Base-by-base conservation (phyloP, 2,113 vertebrate genomes). In the Kryptolebias marmoratus region DNA sequence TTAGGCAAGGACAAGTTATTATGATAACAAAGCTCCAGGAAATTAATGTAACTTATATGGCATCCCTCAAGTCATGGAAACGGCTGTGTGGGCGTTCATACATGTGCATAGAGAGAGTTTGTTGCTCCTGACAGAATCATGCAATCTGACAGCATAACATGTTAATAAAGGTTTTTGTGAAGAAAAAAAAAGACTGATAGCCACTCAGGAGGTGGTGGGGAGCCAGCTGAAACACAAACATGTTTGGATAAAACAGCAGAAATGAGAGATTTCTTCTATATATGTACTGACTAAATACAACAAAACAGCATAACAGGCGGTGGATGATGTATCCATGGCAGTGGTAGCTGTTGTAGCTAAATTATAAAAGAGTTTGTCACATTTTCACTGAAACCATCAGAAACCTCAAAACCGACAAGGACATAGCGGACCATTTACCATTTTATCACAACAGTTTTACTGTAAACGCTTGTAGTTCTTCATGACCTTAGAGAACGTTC, bases 81-180 rank as follows among this genome's bases (percentile, higher is more conserved):
- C 45, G 16, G n/a, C 11, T 44, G 22, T 48, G 31, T 49, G 32
- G 39, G 10, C 48, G 59, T 42, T 5, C 8, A 16, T 77, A 12
- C 2, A 28, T 59, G 22, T 39, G 14, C 2, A 28, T 56, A 22
- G 31, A 2, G n/a, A 15, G 48, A 31, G 50, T 68, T 47, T 60
- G 18, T 49, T 70, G 50, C 5, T 50, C 59, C 42, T 52, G n/a
- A 61, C 32, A 72, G 32, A 53, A 75, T 64, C 31, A 56, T 39
- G 31, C 68, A 66, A 30, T 50, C 50, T 62, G 60, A 1, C 50
- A 65, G 60, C 31, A 63, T 13, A 49, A 76, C 64, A 15, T 52
- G 44, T 65, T 16, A 77, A 64, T 53, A 60, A 36, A 77, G 59
- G 28, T 61, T 72, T 7, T 63, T 22, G 22, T 22, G 53, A 39